Percentiles rank a stretch among this genome's conserved stretches.
These are phyloP conservation scores for Archips xylosteana DNA, from an alignment of 2,888 invertebrate genomes.

Conservation along the genomic window DNA sequence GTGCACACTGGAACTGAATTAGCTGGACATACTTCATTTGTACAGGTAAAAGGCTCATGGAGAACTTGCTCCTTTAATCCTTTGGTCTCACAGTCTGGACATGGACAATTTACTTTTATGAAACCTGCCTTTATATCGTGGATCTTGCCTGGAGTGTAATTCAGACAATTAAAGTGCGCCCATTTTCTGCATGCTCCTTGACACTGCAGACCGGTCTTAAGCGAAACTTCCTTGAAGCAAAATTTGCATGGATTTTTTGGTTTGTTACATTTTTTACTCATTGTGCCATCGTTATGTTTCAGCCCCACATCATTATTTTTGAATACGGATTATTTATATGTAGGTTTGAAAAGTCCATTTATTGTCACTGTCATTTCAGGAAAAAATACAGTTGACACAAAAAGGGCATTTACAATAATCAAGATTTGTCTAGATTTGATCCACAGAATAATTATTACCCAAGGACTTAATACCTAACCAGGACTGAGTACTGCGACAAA, in stretches of 20 bases:
- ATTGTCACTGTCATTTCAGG: background rate
- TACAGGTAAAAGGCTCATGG: conserved; percentile 1
- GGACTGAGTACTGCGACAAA: no score
- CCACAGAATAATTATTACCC: background rate
- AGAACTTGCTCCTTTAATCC: conserved; percentile 25
- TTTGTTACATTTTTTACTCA: conserved; percentile 7
- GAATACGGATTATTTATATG: conserved; percentile 2
- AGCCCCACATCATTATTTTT: conserved; percentile 9
- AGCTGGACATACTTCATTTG: conserved; percentile 16
- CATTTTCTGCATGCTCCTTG: conserved; percentile 67
- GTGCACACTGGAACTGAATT: conserved; percentile 3
- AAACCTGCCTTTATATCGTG: conserved; percentile 62
- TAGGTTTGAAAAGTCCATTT: background rate
- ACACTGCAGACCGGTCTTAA: conserved; percentile 65
- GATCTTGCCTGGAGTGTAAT: conserved; percentile 63
- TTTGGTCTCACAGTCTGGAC: conserved; percentile 59
- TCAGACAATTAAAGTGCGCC: conserved; percentile 65
- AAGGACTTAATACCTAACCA: no score
- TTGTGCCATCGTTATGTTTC: conserved; percentile 9
- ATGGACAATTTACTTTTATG: conserved; percentile 63
- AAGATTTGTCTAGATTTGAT: background rate
- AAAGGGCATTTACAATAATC: background rate
- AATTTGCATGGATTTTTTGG: conserved; percentile 66
- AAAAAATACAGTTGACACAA: background rate
- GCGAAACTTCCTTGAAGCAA: conserved; percentile 56